Conservation (phyloP, 2,888 invertebrate species). For the Drosophila buzzatii region DNA sequence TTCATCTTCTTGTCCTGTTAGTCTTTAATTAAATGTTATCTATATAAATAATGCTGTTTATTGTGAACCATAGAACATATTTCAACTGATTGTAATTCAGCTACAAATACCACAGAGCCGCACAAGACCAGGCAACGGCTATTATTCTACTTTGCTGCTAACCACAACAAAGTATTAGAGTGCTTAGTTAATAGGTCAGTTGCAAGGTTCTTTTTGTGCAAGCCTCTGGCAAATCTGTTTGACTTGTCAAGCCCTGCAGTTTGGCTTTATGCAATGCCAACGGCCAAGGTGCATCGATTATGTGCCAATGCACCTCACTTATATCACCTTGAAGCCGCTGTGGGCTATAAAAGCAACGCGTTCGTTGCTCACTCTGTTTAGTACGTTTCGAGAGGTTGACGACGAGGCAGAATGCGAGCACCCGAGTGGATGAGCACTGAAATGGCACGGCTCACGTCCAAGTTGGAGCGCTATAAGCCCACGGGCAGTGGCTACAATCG, state of each 20-base stretch:
- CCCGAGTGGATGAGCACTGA: conserved; percentile 83
- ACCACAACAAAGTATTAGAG: conserved; percentile 37
- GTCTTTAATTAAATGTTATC: conserved; percentile 65
- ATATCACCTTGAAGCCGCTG: conserved; percentile 34
- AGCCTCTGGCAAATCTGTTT: conserved; percentile 49
- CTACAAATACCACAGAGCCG: background rate
- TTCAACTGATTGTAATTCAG: background rate
- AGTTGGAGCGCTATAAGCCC: conserved; percentile 82
- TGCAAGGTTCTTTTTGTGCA: conserved; percentile 34
- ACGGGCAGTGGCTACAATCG: conserved; percentile 83
- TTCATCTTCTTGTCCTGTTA: conserved; percentile 31
- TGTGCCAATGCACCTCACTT: conserved; percentile 36
- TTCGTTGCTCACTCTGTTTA: conserved; percentile 51
- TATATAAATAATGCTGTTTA: conserved; percentile 34
- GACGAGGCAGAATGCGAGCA: conserved; percentile 65
- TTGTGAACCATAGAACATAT: background rate
- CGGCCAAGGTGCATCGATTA: conserved; percentile 58
- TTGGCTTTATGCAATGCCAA: conserved; percentile 54
- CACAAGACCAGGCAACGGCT: background rate
- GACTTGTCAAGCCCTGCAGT: conserved; percentile 27
- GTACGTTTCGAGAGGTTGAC: conserved; percentile 36
- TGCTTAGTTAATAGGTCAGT: conserved; percentile 69
- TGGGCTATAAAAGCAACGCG: conserved; percentile 60
- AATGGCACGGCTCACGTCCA: conserved; percentile 80
- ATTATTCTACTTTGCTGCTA: conserved; percentile 15